Percentiles rank a stretch among this genome's conserved stretches.
Conservation (phyloP, 2,797 vertebrate genomes). For the Halcyon leucocephala region DNA sequence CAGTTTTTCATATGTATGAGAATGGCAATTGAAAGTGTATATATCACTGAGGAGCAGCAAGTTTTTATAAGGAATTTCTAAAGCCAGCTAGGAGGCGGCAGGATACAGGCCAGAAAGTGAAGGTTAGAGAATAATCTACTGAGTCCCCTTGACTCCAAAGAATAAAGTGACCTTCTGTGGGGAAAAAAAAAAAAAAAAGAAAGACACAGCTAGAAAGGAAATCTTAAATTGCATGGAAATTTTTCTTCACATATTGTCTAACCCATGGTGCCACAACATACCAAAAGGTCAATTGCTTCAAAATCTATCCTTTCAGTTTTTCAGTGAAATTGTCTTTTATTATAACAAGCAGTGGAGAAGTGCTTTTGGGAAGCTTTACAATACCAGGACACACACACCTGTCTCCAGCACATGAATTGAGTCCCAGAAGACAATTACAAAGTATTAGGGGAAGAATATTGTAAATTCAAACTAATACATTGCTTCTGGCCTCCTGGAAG, state of each 20-base stretch:
- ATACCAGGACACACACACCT: background rate
- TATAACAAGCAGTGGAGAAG: conserved; percentile 2
- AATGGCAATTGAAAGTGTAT: background rate
- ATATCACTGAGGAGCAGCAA: background rate
- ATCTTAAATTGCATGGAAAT: conserved; percentile 59
- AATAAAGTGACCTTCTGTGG: background rate
- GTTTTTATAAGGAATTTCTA: background rate
- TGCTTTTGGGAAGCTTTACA: background rate
- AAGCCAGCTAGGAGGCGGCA: background rate
- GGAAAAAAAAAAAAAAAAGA: background rate
- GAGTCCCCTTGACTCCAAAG: background rate
- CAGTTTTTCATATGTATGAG: background rate
- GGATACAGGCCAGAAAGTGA: background rate
- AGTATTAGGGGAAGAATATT: background rate
- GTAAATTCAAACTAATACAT: background rate
- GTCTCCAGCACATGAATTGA: background rate
- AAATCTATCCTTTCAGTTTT: conserved; percentile 7
- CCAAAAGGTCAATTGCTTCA: conserved; percentile 46
- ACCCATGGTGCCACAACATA: background rate
- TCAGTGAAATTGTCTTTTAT: conserved; percentile 28
- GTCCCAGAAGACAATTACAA: conserved; percentile 12
- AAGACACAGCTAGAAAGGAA: conserved; percentile 16
- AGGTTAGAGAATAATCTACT: background rate
- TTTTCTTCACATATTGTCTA: conserved; percentile 13
- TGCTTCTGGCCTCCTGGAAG: background rate